Base-by-base conservation (phyloP, 2,888 invertebrate genomes). In the Tetragonula carbonaria region DNA sequence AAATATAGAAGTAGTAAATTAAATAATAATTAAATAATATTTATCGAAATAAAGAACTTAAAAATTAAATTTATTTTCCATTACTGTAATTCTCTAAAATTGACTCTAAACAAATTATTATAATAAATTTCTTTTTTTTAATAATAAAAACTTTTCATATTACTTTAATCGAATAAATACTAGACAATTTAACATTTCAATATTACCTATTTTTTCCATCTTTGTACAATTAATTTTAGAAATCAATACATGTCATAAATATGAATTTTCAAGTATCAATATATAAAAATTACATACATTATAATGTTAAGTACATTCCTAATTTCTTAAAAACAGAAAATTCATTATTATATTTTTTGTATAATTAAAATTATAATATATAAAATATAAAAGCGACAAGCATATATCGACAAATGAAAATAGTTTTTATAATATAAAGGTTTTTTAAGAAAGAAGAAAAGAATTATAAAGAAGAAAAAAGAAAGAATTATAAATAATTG, bases 31-130 rank as follows among this genome's bases (percentile, higher is more conserved):
- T 23, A 23, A 23, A 23, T 59, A 23, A 50, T n/a, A 33, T 63
- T 63, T 59, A 53, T 53, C 51, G 6, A 74, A 59, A 63, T 74
- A 51, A 74, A 53, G 45, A 63, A n/a, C 11, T 51, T 28, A n/a
- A 63, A 63, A 53, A 3, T 63, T 38, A 65, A 63, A 63, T 28
- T 73, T 28, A 51, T 11, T 51, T 74, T 74, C 18, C 5, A 13
- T 57, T n/a, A 59, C 2, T 57, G 5, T 8, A 74, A 51, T 63
- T 21, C 21, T 50, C 28, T 62, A 65, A 62, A 50, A n/a, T 21
- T 50, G 13, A 1, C 33, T 72, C 45, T 23, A 50, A 23, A 2
- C 38, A 21, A 11, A 4, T 51, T 11, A 13, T 21, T 33, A 65
- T 28, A 63, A 33, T 33, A 65, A 33, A 21, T 33, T 16, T 16